Evolutionary conservation across 2,113 vertebrate species (phyloP), one percentile per base, ranked within the genome.

Genomic region (Dendrocopos noguchii): DNA sequence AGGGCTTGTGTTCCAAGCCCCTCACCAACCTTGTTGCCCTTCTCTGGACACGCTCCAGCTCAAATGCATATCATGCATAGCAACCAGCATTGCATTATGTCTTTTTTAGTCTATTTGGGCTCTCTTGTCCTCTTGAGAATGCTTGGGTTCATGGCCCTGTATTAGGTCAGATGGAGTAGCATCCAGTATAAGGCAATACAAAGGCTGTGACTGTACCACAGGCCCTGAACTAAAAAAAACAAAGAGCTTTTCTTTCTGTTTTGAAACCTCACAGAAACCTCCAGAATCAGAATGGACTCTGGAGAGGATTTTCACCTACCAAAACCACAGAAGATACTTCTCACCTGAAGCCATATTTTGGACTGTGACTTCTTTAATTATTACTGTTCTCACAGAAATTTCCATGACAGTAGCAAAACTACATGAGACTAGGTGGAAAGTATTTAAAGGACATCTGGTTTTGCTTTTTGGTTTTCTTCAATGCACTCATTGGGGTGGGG

Each of bases 361-460:
- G 27, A 42, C 5, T 19, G 39, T 5, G 4, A 59, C 16, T 73
- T 46, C 52, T 70, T 76, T 59, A 82, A 80, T 55, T 55, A 28
- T 6, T 28, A 42, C 31, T 84, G 28, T 47, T 75, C 46, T 76
- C 56, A 84, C 33, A 80, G 50, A 84, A 61, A 84, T 93, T 84
- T 91, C 71, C 83, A 80, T 70, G 47, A 90, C 63, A 84, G 79
- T 24, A 88, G 46, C 29, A 91, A 92, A 93, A 87, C 28, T 14
- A 2, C 17, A 66, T 79, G 68, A 90, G 77, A 76, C 27, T 87
- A 87, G 76, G 76, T 84, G 67, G 93, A 92, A 95, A 94, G 24
- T 79, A 86, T 95, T 93, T 47, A 64, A 81, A 70, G 7, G 22
- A 90, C 90, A 94, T 93, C 79, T 95, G 94, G 83, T 63, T 94